Evolutionary conservation across 2,888 invertebrate species (phyloP).

Genomic region (Myathropa florea): DNA sequence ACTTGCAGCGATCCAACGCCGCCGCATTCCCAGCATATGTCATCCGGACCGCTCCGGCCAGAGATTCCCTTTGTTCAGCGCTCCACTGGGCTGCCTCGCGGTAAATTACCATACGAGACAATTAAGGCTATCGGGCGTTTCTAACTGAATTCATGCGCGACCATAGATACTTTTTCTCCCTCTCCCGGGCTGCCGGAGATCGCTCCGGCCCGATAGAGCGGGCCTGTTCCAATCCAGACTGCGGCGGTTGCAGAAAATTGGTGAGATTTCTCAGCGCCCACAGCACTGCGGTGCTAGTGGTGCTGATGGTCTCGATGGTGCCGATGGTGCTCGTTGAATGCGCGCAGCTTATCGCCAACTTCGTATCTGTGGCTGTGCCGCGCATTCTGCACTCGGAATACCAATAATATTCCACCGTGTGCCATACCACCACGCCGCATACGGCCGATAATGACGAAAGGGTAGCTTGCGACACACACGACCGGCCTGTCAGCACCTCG

Average conservation of each 20-base stretch:
- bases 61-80: constrained; percentile 30
- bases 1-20: constrained; percentile 18
- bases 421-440: constrained; percentile 24
- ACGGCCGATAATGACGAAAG: constrained; percentile 60
- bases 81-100: constrained; percentile 24
- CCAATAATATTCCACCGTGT: constrained; percentile 42
- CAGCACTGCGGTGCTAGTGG: constrained; percentile 4
- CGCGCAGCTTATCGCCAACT: constrained; percentile 46
- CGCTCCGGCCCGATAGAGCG: constrained; percentile 7
- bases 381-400: constrained; percentile 41
- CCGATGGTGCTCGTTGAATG: neutral
- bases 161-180: constrained; percentile 26
- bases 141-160: constrained; percentile 58
- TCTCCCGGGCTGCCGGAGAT: constrained; percentile 18
- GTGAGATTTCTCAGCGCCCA: constrained; percentile 67
- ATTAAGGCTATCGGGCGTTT: constrained; percentile 69
- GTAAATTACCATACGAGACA: constrained; percentile 68
- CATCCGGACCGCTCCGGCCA: constrained; percentile 15
- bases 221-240: constrained; percentile 41
- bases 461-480: constrained; percentile 40
- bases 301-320: neutral
- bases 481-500: neutral
- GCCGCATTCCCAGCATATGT: constrained; percentile 27
- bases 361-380: constrained; percentile 44
- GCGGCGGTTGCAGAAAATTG: constrained; percentile 30